Evolutionary conservation across 2,797 vertebrate genomes (phyloP).

Genomic region (Neopelma chrysocephalum): DNA sequence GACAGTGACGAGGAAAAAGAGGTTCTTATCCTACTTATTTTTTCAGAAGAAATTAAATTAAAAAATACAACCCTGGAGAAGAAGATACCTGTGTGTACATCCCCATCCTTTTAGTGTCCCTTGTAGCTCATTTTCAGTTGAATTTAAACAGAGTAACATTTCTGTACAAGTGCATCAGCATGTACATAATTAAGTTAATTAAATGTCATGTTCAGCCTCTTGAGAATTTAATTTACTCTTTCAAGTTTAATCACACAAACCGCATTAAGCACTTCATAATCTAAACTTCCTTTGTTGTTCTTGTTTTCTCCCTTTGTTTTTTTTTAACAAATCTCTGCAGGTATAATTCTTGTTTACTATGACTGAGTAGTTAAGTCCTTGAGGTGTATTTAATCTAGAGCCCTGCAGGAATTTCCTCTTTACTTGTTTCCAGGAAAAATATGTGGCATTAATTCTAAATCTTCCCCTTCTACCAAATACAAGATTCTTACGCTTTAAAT

Average conservation of each 20-base stretch:
- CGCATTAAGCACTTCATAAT: background rate
- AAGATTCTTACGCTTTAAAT: background rate
- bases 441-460: background rate
- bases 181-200: slow-evolving; percentile 28
- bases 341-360: background rate
- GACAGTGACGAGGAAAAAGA: background rate
- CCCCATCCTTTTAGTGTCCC: background rate
- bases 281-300: background rate
- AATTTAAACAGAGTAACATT: background rate
- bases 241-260: slow-evolving; percentile 14
- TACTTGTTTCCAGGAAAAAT: background rate
- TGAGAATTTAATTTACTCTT: slow-evolving; percentile 14
- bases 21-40: background rate
- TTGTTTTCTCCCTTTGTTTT: background rate
- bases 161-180: background rate
- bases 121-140: background rate
- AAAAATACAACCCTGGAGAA: background rate
- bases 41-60: background rate
- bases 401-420: background rate
- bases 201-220: slow-evolving; percentile 19
- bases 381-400: background rate
- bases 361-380: background rate
- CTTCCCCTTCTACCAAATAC: background rate
- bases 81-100: background rate
- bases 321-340: background rate